Evolutionary conservation across 2,888 invertebrate genomes (phyloP).

Genomic region (Agrilus cyanescens): DNA sequence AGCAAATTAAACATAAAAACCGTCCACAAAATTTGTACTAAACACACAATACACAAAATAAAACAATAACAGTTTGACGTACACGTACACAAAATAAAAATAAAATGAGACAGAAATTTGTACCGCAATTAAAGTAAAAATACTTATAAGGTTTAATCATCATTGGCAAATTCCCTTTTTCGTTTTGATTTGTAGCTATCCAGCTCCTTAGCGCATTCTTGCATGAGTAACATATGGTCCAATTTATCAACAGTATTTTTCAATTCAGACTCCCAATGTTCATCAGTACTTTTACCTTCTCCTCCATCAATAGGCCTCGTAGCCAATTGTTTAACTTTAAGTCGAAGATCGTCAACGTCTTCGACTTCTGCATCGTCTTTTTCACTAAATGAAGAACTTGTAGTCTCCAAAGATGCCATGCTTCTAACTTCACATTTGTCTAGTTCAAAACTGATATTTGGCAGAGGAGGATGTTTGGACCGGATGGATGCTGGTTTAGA

Average conservation of each 20-base stretch:
- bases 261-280: slow-evolving; percentile 63
- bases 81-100: too few species aligned
- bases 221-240: slow-evolving; percentile 57
- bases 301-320: slow-evolving; percentile 63
- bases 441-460: slow-evolving; percentile 43
- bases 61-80: too few species aligned
- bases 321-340: slow-evolving; percentile 59
- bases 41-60: too few species aligned
- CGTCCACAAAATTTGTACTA: too few species aligned
- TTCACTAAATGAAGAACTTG: slow-evolving; percentile 40
- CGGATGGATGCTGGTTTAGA: slow-evolving; percentile 1
- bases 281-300: slow-evolving; percentile 49
- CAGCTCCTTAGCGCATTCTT: slow-evolving; percentile 48
- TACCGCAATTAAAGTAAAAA: too few species aligned
- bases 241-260: slow-evolving; percentile 63
- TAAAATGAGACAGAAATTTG: too few species aligned
- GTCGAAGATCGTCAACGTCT: slow-evolving; percentile 50
- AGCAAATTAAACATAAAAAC: too few species aligned
- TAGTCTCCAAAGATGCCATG: slow-evolving; percentile 41
- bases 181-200: slow-evolving; percentile 22
- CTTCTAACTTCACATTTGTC: slow-evolving; percentile 46
- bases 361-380: slow-evolving; percentile 33
- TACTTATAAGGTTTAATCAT: too few species aligned
- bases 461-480: slow-evolving; percentile 25
- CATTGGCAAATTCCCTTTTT: slow-evolving; percentile 1